Percentiles rank a stretch among this genome's conserved stretches.
Evolutionary conservation across 2,113 vertebrate species (phyloP).

Genomic region (Pavo muticus): DNA sequence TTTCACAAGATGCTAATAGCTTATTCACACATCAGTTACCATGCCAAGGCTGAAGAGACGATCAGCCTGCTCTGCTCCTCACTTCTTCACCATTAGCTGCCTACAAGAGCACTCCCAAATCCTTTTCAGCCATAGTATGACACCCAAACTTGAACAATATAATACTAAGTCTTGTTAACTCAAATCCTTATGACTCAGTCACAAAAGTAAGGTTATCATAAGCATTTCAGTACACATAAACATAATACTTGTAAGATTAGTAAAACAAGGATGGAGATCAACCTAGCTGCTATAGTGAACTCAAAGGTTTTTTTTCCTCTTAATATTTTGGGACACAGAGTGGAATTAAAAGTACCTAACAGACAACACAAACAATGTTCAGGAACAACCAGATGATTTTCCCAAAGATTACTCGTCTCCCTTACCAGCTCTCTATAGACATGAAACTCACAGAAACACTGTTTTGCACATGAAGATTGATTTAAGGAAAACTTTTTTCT

Average conservation of each 20-base stretch:
- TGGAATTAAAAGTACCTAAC: neutral
- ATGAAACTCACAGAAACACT: neutral
- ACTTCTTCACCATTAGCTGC: neutral
- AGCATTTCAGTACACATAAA: neutral
- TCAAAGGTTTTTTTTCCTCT: neutral
- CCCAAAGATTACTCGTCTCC: fast-evolving
- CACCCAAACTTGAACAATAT: neutral
- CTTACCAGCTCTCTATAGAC: neutral
- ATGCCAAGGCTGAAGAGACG: neutral
- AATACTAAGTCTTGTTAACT: neutral
- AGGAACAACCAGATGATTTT: neutral
- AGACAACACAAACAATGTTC: neutral
- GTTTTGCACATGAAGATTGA: neutral
- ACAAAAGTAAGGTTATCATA: neutral
- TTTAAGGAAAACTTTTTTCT: neutral
- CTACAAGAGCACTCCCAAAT: neutral
- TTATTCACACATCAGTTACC: neutral
- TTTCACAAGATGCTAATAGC: neutral
- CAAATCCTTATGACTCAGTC: neutral
- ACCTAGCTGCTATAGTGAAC: neutral
- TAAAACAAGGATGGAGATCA: neutral
- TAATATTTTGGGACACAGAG: neutral
- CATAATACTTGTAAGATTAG: neutral
- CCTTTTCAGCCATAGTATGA: neutral
- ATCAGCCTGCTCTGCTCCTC: neutral